Evolutionary conservation across 1,140 invertebrate species (phyloP), one percentile per base, ranked within the genome.

Genomic region (Brachionus asplanchnoidis): DNA sequence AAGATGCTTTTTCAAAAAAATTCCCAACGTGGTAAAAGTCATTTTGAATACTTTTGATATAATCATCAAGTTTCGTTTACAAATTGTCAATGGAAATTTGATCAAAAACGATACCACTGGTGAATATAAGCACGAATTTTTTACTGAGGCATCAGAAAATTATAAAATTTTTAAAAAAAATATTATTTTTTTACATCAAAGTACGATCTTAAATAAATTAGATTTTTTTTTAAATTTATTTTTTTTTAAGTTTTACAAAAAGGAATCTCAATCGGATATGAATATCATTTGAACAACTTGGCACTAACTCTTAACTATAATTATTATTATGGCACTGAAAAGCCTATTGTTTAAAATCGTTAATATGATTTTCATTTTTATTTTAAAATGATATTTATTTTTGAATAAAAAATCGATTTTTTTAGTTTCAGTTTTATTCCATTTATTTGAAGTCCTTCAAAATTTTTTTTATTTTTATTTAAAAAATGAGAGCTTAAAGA

Each of bases 191-290:
- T 68, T 82, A 32, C 65, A 82, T 14, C 56, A 66, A 65, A 68
- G 79, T 82, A 46, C 17, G 32, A 46, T 40, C 40, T 32, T 6
- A 12, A 32, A 20, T 56, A 20, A 17, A 7, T 2, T 26, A 32
- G 32, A 53, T 23, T 32, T 17, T 56, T 23, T 56, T 17, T 32
- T 11, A 0, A 82, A 36, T 36, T 44, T 28, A 60, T 40, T 44
- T 82, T 20, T 44, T 65, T 65, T 82, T n/a, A 65, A 82, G 79
- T 82, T 68, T 56, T 82, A 6, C 79, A 82, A 60, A 82, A 60
- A 46, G 53, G 65, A 28, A 68, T 82, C 9, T 82, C 79, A 82
- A 46, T 82, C 40, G 79, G 79, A 14, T 82, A 65, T 82, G 79
- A 82, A 68, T 68, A 44, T 42, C 36, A 82, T 65, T 46, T 82